A percentile compares a stretch with the other conserved stretches of the same genome.
These are phyloP conservation scores for Nycteola revayana DNA, from an alignment of 2,888 invertebrate species.

Conservation along the genomic window DNA sequence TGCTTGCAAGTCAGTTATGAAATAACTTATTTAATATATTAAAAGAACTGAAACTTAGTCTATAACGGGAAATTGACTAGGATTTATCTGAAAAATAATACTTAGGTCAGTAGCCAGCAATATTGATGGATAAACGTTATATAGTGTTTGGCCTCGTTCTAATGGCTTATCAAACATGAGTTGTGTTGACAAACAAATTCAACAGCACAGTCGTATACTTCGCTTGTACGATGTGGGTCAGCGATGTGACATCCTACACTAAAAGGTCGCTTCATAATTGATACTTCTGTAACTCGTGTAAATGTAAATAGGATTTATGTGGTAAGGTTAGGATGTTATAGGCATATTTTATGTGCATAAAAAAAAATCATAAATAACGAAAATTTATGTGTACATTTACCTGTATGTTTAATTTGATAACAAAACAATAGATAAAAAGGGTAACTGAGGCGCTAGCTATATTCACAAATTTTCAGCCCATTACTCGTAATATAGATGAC, in stretches of 20 bases:
- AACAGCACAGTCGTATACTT: conserved; percentile 38
- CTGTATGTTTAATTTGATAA: too few species aligned
- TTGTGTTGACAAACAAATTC: conserved; percentile 54
- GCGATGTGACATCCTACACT: conserved; percentile 18
- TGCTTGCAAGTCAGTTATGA: too few species aligned
- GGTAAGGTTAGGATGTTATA: too few species aligned
- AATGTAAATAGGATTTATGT: background rate
- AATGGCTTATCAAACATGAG: conserved; percentile 67
- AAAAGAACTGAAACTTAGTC: too few species aligned
- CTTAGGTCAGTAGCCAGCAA: conserved; percentile 21
- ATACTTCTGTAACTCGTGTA: conserved; percentile 16
- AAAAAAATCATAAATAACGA: too few species aligned
- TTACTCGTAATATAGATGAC: too few species aligned
- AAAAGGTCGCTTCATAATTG: conserved; percentile 17
- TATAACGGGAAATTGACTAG: background rate
- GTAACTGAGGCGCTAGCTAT: too few species aligned
- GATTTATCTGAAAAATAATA: conserved; percentile 17
- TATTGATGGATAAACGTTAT: conserved; percentile 16
- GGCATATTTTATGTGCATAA: too few species aligned
- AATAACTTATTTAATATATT: too few species aligned
- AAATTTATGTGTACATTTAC: too few species aligned
- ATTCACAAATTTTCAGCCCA: too few species aligned
- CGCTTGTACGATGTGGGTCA: conserved; percentile 43
- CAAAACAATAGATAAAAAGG: too few species aligned
- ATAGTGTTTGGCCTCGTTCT: conserved; percentile 49